phyloP scores from a whole-genome alignment of 2,888 invertebrate species.

The Drosophila maculinotata region DNA sequence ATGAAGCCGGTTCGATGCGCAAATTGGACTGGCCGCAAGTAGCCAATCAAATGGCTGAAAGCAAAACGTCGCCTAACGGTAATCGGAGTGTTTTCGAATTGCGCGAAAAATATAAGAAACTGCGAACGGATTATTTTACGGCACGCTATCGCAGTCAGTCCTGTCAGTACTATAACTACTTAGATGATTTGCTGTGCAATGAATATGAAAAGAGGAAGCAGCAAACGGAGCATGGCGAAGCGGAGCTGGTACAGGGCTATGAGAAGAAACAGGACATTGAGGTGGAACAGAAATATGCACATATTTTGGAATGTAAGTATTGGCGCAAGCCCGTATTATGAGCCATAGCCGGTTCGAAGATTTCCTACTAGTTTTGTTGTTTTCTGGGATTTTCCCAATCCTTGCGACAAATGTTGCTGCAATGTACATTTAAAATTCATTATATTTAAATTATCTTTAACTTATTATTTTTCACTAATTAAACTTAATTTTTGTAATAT shows the following conservation, averaged over 20 bases:
- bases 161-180: constrained; percentile 37
- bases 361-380: too few species aligned
- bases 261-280: constrained; percentile 20
- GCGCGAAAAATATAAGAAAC: constrained; percentile 32
- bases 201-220: constrained; percentile 1
- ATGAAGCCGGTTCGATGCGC: background rate
- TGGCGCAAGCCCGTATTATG: too few species aligned
- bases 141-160: constrained; percentile 27
- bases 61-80: background rate
- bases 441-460: too few species aligned
- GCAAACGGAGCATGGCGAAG: constrained; percentile 2
- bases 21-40: constrained; percentile 42
- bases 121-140: constrained; percentile 33
- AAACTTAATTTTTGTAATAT: too few species aligned
- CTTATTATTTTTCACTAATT: too few species aligned
- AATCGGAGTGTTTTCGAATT: constrained; percentile 21
- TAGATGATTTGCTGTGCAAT: constrained; percentile 32
- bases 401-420: too few species aligned
- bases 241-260: background rate
- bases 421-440: too few species aligned
- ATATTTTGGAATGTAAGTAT: constrained; percentile 40
- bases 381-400: too few species aligned
- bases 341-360: too few species aligned
- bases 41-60: constrained; percentile 32
- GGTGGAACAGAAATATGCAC: constrained; percentile 50